Percentiles rank a stretch among this genome's conserved stretches.
phyloP scores from a whole-genome alignment of 37 sponge, comb jelly and placozoan genomes.

The Beroe ovata region DNA sequence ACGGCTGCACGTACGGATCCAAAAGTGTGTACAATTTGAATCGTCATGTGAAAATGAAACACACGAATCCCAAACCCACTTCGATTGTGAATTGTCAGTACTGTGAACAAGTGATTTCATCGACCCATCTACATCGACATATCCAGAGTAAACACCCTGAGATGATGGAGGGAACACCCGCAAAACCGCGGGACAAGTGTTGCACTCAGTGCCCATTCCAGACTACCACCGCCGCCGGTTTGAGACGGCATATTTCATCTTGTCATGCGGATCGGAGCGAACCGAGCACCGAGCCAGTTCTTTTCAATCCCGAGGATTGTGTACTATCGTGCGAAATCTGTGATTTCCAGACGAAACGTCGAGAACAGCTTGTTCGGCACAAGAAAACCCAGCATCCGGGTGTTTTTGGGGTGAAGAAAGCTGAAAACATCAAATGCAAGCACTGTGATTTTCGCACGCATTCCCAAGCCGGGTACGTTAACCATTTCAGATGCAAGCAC shows the following conservation, averaged over 20 bases:
- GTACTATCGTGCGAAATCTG: neutral
- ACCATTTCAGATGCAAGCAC: neutral
- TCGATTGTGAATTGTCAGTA: slow-evolving; percentile 4
- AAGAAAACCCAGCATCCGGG: neutral
- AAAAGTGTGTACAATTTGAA: neutral
- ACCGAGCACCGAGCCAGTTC: neutral
- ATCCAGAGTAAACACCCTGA: slow-evolving; percentile 16
- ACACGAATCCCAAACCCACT: neutral
- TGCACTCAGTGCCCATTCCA: neutral
- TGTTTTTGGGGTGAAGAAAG: neutral
- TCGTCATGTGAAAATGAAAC: neutral
- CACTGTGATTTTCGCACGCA: neutral
- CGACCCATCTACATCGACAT: neutral
- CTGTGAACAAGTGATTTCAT: neutral
- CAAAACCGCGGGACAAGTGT: neutral
- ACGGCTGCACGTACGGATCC: neutral
- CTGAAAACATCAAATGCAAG: neutral
- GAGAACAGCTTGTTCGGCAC: neutral
- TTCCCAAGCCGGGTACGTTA: neutral
- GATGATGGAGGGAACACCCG: slow-evolving; percentile 1
- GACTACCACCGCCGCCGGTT: neutral
- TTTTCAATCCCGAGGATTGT: neutral
- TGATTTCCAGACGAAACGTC: neutral
- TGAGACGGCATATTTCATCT: neutral
- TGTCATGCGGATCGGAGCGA: neutral